Evolutionary conservation across 1,140 invertebrate species (phyloP).

Genomic region (Drosophila lowei): DNA sequence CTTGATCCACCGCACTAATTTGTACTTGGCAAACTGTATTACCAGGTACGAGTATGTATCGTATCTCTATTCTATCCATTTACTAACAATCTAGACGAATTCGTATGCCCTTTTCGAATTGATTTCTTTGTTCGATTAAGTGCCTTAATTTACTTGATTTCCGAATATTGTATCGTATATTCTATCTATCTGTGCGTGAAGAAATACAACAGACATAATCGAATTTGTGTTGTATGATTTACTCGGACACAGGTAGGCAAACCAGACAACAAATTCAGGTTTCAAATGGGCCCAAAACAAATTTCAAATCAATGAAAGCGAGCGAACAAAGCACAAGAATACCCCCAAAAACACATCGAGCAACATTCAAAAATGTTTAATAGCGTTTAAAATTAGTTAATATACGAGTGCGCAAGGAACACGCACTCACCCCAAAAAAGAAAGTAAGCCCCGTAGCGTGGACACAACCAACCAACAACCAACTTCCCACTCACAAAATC

Average conservation of each 20-base stretch:
- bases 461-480: conserved; percentile 2
- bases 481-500: conserved; percentile 1
- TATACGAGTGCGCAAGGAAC: conserved; percentile 25
- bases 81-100: conserved; percentile 47
- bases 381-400: conserved; percentile 62
- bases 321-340: conserved; percentile 39
- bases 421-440: conserved; percentile 41
- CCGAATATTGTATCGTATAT: conserved; percentile 9
- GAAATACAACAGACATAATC: conserved; percentile 27
- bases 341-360: conserved; percentile 63
- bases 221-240: conserved; percentile 57
- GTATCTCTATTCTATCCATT: conserved; percentile 41
- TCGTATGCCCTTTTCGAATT: conserved; percentile 26
- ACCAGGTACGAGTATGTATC: background rate
- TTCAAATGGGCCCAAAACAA: conserved; percentile 74
- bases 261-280: conserved; percentile 66
- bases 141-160: conserved; percentile 75
- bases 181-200: conserved; percentile 34
- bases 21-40: conserved; percentile 58
- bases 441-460: conserved; percentile 34
- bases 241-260: conserved; percentile 31
- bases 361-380: conserved; percentile 74
- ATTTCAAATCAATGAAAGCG: conserved; percentile 48
- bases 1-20: conserved; percentile 70
- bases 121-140: conserved; percentile 63